Conservation (phyloP, 2,888 invertebrate genomes). For the Pteria penguin region DNA sequence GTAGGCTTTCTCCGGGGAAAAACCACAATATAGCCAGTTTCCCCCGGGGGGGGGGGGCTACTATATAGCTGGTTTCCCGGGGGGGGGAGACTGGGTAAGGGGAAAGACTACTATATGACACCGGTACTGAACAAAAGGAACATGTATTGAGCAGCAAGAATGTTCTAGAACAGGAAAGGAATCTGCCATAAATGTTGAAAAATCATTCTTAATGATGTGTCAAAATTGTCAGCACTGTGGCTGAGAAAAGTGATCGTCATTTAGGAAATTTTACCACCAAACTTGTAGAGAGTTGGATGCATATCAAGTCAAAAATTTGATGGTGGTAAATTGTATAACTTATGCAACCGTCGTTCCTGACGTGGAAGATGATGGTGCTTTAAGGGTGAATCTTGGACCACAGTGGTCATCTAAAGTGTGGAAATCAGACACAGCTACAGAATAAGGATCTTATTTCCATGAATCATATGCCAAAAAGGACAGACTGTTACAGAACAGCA, state of each 20-base stretch:
- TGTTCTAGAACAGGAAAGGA: neutral
- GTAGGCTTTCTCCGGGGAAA: too few species aligned
- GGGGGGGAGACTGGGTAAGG: too few species aligned
- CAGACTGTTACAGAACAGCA: neutral
- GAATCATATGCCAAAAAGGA: neutral
- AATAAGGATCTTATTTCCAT: neutral
- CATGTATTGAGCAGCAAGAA: neutral
- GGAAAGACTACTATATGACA: too few species aligned
- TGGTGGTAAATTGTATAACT: conserved; percentile 43
- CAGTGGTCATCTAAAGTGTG: neutral
- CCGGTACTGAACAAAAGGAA: neutral
- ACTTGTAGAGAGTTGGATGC: conserved; percentile 47
- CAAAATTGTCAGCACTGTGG: conserved; percentile 6
- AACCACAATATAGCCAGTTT: too few species aligned
- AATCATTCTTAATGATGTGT: conserved; percentile 20
- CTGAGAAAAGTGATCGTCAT: conserved; percentile 32
- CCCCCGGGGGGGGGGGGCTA: too few species aligned
- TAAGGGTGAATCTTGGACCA: neutral
- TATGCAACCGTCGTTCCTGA: conserved; percentile 44
- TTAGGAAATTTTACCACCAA: conserved; percentile 34
- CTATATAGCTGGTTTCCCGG: too few species aligned
- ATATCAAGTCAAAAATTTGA: conserved; percentile 46
- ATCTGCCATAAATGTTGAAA: neutral
- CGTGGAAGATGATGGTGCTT: conserved; percentile 35
- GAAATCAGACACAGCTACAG: neutral